phyloP scores from a whole-genome alignment of 2,888 invertebrate species.

The Chrysolina oricalcia region DNA sequence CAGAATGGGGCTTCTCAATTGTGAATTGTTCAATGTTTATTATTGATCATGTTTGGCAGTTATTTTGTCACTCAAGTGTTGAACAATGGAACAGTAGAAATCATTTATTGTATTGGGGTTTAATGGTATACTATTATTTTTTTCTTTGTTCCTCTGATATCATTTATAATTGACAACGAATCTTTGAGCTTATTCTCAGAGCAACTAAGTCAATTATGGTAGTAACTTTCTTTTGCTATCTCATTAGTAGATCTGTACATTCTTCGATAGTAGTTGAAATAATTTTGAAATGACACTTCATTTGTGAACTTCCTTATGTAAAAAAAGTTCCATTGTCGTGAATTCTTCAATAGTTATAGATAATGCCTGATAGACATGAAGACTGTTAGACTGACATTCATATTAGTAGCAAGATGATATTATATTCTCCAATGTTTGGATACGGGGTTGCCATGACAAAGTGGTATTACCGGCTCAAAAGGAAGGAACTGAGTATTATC shows the following conservation, averaged over 20 bases:
- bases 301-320: constrained; percentile 2
- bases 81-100: constrained; percentile 9
- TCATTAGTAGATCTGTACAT: not conserved
- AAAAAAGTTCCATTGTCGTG: no score
- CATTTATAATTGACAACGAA: constrained; percentile 10
- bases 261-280: constrained; percentile 4
- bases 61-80: constrained; percentile 2
- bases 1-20: no score
- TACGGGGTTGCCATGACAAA: no score
- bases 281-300: not conserved
- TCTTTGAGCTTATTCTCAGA: constrained; percentile 11
- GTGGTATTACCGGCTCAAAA: no score
- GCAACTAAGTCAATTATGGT: not conserved
- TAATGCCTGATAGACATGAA: no score
- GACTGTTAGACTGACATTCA: no score
- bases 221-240: no score
- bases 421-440: no score
- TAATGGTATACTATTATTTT: not conserved
- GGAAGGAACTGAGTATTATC: no score
- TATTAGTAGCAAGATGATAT: no score
- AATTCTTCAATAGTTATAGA: no score
- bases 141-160: constrained; percentile 8
- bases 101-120: no score
- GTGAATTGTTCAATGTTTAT: not conserved
- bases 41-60: not conserved